A percentile compares a stretch with the other conserved stretches of the same genome.
Evolutionary conservation across 2,888 invertebrate species (phyloP).

Genomic region (Protophormia terraenovae): DNA sequence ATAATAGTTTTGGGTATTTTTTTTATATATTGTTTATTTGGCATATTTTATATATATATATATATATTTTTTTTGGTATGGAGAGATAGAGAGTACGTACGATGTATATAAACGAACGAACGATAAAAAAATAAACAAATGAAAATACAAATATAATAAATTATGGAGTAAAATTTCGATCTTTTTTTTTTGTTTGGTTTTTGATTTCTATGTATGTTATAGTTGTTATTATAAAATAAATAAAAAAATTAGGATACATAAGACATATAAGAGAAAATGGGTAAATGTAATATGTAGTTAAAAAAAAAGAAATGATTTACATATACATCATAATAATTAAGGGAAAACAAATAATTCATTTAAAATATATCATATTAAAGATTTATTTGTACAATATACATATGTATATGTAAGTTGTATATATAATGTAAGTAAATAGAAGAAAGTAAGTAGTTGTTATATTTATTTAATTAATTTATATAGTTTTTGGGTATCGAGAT

Average conservation of each 20-base stretch:
- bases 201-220: constrained; percentile 49
- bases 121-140: constrained; percentile 79
- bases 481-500: neutral
- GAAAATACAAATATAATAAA: constrained; percentile 80
- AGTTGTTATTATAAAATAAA: constrained; percentile 42
- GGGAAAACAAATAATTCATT: neutral
- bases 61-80: constrained; percentile 70
- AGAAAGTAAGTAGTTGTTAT: neutral
- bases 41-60: constrained; percentile 42
- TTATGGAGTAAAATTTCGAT: constrained; percentile 77
- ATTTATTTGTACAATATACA: neutral
- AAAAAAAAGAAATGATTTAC: neutral
- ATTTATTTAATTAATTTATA: neutral
- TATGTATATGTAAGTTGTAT: neutral
- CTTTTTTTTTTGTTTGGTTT: constrained; percentile 52
- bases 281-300: neutral
- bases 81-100: constrained; percentile 75
- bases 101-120: constrained; percentile 77
- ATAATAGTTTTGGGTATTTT: constrained; percentile 63
- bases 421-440: neutral
- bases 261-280: constrained; percentile 56
- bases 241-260: constrained; percentile 31
- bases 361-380: neutral
- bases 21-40: constrained; percentile 42
- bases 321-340: neutral